A percentile compares a stretch with the other conserved stretches of the same genome.
phyloP scores from a whole-genome alignment of 2,888 invertebrate species.

The Agonopterix heracliana region DNA sequence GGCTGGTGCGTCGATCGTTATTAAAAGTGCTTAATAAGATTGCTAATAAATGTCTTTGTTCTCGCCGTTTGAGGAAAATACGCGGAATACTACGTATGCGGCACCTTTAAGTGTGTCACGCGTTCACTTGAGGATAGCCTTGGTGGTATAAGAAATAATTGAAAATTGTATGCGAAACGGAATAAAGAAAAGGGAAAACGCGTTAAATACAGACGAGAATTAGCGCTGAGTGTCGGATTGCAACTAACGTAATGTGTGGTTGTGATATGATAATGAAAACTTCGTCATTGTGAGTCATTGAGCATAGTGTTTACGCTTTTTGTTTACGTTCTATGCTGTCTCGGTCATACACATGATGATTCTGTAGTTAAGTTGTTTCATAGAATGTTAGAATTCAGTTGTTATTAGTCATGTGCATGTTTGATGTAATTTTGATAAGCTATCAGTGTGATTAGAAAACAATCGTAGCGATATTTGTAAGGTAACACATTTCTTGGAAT shows the following conservation, averaged over 20 bases:
- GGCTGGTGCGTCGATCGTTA: conserved; percentile 49
- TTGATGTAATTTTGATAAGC: conserved; percentile 26
- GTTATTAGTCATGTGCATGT: conserved; percentile 48
- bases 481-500: too few species aligned
- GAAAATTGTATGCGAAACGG: conserved; percentile 10
- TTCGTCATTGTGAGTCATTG: conserved; percentile 72
- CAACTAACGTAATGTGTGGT: conserved; percentile 57
- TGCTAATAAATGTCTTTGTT: conserved; percentile 62
- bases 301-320: conserved; percentile 65
- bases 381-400: conserved; percentile 43
- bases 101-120: conserved; percentile 41
- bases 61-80: conserved; percentile 57
- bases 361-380: conserved; percentile 32
- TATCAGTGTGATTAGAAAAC: conserved; percentile 27
- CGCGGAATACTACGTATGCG: conserved; percentile 41
- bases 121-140: conserved; percentile 45
- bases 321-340: conserved; percentile 57
- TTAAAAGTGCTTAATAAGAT: conserved; percentile 44
- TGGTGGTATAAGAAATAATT: conserved; percentile 25
- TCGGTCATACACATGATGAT: conserved; percentile 23
- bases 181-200: conserved; percentile 22
- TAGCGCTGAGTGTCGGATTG: conserved; percentile 51
- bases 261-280: conserved; percentile 72
- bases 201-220: conserved; percentile 42
- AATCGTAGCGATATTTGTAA: not conserved